Evolutionary conservation across 1,140 invertebrate genomes (phyloP).

Genomic region (Drosophila setifemur): DNA sequence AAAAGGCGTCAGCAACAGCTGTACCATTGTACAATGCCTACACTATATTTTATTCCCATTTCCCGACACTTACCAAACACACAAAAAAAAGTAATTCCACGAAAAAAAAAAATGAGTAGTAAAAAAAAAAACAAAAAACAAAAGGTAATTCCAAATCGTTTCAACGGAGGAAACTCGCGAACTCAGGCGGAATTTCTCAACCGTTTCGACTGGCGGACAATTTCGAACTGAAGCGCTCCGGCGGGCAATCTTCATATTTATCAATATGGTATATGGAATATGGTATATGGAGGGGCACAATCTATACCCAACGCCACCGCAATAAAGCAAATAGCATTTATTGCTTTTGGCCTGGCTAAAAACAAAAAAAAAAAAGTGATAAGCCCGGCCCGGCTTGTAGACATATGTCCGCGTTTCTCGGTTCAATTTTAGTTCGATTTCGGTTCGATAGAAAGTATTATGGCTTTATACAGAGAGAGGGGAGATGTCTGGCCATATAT

Average conservation of each 20-base stretch:
- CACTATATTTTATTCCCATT: too few species aligned
- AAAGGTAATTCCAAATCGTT: background rate
- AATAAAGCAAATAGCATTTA: slow-evolving; percentile 40
- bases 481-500: slow-evolving; percentile 5
- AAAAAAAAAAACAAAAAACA: slow-evolving; percentile 2
- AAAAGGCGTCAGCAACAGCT: background rate
- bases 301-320: slow-evolving; percentile 10
- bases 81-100: slow-evolving; percentile 6
- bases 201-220: slow-evolving; percentile 30
- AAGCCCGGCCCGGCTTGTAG: slow-evolving; percentile 1
- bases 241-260: slow-evolving; percentile 27
- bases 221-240: slow-evolving; percentile 22
- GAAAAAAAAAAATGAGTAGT: slow-evolving; percentile 8
- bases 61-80: slow-evolving; percentile 20
- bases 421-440: too few species aligned
- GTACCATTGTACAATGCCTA: background rate
- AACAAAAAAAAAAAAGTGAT: too few species aligned
- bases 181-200: slow-evolving; percentile 14
- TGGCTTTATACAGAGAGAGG: background rate
- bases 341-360: slow-evolving; percentile 24
- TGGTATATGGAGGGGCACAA: background rate
- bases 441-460: too few species aligned
- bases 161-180: background rate
- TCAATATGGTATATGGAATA: slow-evolving; percentile 34
- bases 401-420: slow-evolving; percentile 18